phyloP scores from a whole-genome alignment of 2,113 vertebrate species.

The Campylomormyrus tamandua region DNA sequence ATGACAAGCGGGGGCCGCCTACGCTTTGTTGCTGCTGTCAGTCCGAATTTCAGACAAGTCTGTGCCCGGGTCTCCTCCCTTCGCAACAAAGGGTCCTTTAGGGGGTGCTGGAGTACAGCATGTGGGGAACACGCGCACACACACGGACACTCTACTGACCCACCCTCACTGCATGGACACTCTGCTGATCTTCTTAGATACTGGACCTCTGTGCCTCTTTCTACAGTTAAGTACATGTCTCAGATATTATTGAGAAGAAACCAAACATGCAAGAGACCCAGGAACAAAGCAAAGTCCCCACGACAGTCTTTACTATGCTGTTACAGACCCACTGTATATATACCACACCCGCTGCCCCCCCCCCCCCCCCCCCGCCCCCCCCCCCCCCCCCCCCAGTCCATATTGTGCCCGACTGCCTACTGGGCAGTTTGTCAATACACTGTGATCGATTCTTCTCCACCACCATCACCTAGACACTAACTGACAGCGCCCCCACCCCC shows the following conservation, averaged over 20 bases:
- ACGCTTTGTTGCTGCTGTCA: not conserved
- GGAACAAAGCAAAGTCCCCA: not conserved
- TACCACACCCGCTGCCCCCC: too few species aligned
- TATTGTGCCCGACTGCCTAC: too few species aligned
- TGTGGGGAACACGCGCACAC: not conserved
- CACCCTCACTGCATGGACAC: not conserved
- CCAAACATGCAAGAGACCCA: not conserved
- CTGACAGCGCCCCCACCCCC: too few species aligned
- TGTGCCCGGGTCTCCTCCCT: not conserved
- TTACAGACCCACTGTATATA: not conserved
- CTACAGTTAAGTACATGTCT: not conserved
- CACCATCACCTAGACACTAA: too few species aligned
- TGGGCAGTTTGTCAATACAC: too few species aligned
- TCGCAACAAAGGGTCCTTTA: not conserved
- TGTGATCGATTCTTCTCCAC: too few species aligned
- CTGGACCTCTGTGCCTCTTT: not conserved
- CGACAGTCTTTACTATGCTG: not conserved
- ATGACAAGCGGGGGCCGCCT: not conserved
- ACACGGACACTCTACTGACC: not conserved
- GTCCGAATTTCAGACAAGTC: not conserved
- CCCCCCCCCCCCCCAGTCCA: too few species aligned
- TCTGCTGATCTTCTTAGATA: not conserved
- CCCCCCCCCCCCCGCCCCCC: too few species aligned
- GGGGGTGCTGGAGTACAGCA: not conserved
- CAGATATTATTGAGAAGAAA: not conserved